Evolutionary conservation across 2,888 invertebrate genomes (phyloP).

Genomic region (Bellardia pandia): DNA sequence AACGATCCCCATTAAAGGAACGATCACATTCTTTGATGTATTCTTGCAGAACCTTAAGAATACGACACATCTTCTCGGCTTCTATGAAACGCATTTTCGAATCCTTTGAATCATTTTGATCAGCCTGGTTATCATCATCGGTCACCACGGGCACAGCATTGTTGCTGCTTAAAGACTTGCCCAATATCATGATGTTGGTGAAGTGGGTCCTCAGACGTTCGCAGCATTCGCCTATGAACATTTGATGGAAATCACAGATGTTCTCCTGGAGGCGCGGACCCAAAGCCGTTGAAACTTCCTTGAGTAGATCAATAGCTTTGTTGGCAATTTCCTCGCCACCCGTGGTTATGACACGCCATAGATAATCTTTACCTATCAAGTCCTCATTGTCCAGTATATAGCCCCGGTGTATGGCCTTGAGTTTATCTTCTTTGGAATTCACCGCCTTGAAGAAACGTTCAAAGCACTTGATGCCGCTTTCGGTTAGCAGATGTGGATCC

Average conservation of each 20-base stretch:
- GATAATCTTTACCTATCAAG: conserved; percentile 97
- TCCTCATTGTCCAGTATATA: conserved; percentile 96
- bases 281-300: conserved; percentile 96
- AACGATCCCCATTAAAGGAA: conserved; percentile 93
- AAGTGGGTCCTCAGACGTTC: conserved; percentile 94
- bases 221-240: conserved; percentile 95
- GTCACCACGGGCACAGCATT: conserved; percentile 33
- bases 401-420: conserved; percentile 93
- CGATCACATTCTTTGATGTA: conserved; percentile 98
- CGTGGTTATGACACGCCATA: conserved; percentile 96
- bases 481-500: conserved; percentile 95
- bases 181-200: conserved; percentile 89
- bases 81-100: conserved; percentile 85
- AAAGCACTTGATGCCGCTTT: conserved; percentile 96
- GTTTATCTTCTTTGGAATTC: conserved; percentile 96
- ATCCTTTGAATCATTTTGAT: conserved; percentile 80
- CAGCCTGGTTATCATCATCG: conserved; percentile 75
- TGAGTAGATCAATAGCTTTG: conserved; percentile 95
- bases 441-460: conserved; percentile 90
- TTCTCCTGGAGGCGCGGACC: conserved; percentile 93
- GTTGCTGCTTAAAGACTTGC: conserved; percentile 78
- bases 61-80: conserved; percentile 94
- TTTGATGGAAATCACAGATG: conserved; percentile 93
- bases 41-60: conserved; percentile 96
- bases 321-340: conserved; percentile 96